These are phyloP conservation scores for Trissoscelio sp. DNA, from an alignment of 2,888 invertebrate species.

Conservation along the genomic window DNA sequence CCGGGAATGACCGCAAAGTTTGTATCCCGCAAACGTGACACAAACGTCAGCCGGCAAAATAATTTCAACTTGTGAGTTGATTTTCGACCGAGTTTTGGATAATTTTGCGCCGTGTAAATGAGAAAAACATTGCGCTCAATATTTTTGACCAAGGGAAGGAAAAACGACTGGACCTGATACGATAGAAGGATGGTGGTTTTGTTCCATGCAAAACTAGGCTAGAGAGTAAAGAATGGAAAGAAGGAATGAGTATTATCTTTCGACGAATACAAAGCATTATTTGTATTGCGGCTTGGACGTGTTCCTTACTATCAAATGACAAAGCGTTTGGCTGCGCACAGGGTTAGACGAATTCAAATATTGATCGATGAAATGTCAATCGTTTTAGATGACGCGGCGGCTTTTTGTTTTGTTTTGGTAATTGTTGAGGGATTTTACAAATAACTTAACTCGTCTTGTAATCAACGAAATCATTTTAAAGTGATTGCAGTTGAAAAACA, in stretches of 20 bases:
- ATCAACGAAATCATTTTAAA: too few species aligned
- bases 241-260: slow-evolving; percentile 38
- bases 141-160: not conserved
- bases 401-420: slow-evolving; percentile 12
- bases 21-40: not conserved
- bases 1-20: not conserved
- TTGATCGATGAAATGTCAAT: slow-evolving; percentile 22
- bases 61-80: not conserved
- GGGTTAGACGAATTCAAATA: slow-evolving; percentile 26
- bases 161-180: not conserved
- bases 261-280: slow-evolving; percentile 31
- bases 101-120: not conserved
- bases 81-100: slow-evolving; percentile 3
- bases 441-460: too few species aligned
- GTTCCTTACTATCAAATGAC: slow-evolving; percentile 37
- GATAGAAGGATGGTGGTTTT: slow-evolving; percentile 1
- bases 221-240: slow-evolving; percentile 26
- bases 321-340: slow-evolving; percentile 22
- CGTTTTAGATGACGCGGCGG: slow-evolving; percentile 30
- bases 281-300: slow-evolving; percentile 36
- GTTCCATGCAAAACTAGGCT: slow-evolving; percentile 7
- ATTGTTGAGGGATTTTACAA: slow-evolving; percentile 15
- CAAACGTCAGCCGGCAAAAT: not conserved
- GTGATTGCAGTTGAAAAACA: too few species aligned
- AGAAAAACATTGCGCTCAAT: slow-evolving; percentile 1